phyloP scores from a whole-genome alignment of 2,888 invertebrate genomes.

The Nemotelus pantherinus region DNA sequence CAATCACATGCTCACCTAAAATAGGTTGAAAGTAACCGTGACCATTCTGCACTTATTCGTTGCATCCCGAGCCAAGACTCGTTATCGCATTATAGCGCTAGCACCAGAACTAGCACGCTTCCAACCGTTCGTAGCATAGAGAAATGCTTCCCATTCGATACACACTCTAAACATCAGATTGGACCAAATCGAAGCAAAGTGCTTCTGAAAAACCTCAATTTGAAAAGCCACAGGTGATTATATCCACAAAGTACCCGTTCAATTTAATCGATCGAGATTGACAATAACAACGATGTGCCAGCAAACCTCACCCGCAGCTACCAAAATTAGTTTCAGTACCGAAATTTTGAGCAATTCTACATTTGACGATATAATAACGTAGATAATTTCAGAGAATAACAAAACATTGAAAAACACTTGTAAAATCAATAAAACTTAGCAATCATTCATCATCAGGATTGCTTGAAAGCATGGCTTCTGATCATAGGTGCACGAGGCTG shows the following conservation, averaged over 20 bases:
- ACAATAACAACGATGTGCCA: conserved; percentile 45
- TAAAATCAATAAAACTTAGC: conserved; percentile 49
- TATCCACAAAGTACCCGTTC: conserved; percentile 46
- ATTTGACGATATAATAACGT: conserved; percentile 49
- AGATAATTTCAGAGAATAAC: conserved; percentile 47
- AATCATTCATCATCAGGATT: conserved; percentile 4
- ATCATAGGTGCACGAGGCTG: conserved; percentile 35
- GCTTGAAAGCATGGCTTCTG: neutral
- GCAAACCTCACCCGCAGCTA: conserved; percentile 50
- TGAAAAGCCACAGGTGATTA: conserved; percentile 38
- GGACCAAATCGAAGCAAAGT: conserved; percentile 27
- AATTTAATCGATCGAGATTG: conserved; percentile 50
- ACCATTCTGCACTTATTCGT: no score
- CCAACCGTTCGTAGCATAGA: no score
- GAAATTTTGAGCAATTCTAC: conserved; percentile 40
- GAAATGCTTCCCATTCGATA: conserved; percentile 8
- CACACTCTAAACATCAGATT: neutral
- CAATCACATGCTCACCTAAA: no score
- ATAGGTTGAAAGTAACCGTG: no score
- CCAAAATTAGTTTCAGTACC: conserved; percentile 47
- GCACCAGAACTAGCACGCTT: no score
- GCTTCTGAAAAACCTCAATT: conserved; percentile 39
- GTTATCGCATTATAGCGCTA: no score
- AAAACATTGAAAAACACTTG: conserved; percentile 32
- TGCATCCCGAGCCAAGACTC: no score